A percentile compares a stretch with the other conserved stretches of the same genome.
Evolutionary conservation across 2,888 invertebrate species (phyloP).

Genomic region (Mythimna vitellina): DNA sequence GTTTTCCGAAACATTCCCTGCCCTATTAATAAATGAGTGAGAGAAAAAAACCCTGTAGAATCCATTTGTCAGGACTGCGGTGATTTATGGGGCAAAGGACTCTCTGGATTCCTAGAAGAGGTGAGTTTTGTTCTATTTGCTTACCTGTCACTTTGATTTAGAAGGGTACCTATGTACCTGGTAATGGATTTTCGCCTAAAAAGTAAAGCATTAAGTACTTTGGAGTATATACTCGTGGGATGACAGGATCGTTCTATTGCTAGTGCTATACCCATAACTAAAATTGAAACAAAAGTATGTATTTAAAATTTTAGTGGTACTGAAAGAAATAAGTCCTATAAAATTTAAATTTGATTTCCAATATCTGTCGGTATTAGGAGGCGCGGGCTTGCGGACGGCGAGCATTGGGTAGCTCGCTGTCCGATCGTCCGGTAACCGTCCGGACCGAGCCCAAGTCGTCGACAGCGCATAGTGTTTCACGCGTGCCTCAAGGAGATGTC

Average conservation of each 20-base stretch:
- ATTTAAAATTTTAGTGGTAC: no score
- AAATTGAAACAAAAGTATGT: neutral
- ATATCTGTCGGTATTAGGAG: neutral
- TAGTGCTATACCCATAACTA: no score
- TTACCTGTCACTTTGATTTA: conserved; percentile 90
- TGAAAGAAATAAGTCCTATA: neutral
- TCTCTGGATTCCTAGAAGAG: conserved; percentile 88
- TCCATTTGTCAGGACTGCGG: conserved; percentile 89
- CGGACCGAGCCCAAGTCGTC: no score
- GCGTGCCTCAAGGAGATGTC: no score
- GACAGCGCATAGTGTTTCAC: no score
- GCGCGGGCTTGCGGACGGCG: no score
- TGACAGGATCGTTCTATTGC: no score
- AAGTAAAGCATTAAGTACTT: conserved; percentile 54
- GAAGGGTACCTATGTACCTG: conserved; percentile 72
- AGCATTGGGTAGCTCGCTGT: no score
- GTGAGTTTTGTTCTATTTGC: conserved; percentile 89
- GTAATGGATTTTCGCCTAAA: conserved; percentile 57
- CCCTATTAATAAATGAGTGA: conserved; percentile 90
- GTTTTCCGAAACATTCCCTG: conserved; percentile 90
- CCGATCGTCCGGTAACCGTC: no score
- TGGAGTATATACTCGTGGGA: conserved; percentile 9
- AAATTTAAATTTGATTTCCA: neutral
- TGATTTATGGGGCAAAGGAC: conserved; percentile 89
- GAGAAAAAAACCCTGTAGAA: conserved; percentile 88